A percentile compares a stretch with the other conserved stretches of the same genome.
These are phyloP conservation scores for Catotricha subobsoleta DNA, from an alignment of 2,888 invertebrate genomes.

Conservation along the genomic window DNA sequence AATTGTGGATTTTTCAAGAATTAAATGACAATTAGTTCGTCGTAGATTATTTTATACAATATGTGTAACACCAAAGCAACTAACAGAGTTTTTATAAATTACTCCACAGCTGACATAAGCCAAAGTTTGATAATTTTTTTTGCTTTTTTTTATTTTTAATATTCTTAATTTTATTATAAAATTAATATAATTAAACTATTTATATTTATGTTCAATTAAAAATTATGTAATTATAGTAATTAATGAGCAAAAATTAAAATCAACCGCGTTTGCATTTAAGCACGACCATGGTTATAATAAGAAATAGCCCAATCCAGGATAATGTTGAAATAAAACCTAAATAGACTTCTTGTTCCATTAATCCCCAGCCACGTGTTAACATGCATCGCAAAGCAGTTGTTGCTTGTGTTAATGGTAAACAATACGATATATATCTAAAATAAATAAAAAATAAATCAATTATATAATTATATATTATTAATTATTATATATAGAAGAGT, in stretches of 20 bases:
- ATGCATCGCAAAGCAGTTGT: slow-evolving; percentile 78
- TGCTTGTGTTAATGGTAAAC: slow-evolving; percentile 77
- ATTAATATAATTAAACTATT: too few relatives aligned
- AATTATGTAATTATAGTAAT: too few relatives aligned
- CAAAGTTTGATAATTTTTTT: too few relatives aligned
- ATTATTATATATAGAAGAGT: background rate
- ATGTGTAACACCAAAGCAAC: too few relatives aligned
- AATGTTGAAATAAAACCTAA: slow-evolving; percentile 72
- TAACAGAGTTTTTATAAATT: too few relatives aligned
- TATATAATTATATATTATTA: background rate
- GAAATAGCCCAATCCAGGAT: slow-evolving; percentile 68
- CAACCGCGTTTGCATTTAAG: slow-evolving; percentile 66
- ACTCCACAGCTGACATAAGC: too few relatives aligned
- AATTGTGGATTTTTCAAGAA: too few relatives aligned
- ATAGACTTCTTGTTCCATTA: slow-evolving; percentile 66
- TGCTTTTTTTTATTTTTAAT: too few relatives aligned
- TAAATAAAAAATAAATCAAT: slow-evolving; percentile 1
- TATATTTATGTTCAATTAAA: too few relatives aligned
- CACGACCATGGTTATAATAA: slow-evolving; percentile 61
- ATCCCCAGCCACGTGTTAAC: slow-evolving; percentile 72
- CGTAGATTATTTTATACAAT: too few relatives aligned
- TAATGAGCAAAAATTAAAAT: slow-evolving; percentile 14
- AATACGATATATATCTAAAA: slow-evolving; percentile 51
- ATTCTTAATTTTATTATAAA: too few relatives aligned
- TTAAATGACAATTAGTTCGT: too few relatives aligned